phyloP scores from a whole-genome alignment of 2,113 vertebrate species.

The Xenus cinereus region DNA sequence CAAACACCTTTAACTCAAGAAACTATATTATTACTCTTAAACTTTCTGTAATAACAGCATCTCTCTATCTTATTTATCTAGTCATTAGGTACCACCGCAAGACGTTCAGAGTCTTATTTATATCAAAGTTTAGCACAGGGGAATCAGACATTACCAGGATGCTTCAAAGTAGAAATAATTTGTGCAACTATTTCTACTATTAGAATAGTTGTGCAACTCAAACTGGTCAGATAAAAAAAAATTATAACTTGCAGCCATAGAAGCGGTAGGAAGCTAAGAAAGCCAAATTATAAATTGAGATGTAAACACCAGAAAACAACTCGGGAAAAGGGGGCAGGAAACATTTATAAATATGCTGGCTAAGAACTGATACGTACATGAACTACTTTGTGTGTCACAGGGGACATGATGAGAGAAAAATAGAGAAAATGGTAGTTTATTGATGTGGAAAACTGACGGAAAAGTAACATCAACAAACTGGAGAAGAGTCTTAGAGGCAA shows the following conservation, averaged over 20 bases:
- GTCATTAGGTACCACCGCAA: not conserved
- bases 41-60: not conserved
- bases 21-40: not conserved
- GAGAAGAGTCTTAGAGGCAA: not conserved
- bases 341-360: not conserved
- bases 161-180: not conserved
- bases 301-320: not conserved
- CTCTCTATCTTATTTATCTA: not conserved
- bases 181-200: too few relatives aligned
- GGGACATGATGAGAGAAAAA: not conserved
- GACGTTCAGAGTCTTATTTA: not conserved
- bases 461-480: not conserved
- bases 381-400: not conserved
- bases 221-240: not conserved
- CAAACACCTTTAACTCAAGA: not conserved
- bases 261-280: not conserved
- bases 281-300: not conserved
- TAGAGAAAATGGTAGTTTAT: not conserved
- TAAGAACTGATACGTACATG: fast-evolving
- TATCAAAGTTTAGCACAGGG: not conserved
- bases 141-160: not conserved
- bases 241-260: not conserved
- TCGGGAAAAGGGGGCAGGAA: not conserved
- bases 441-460: fast-evolving
- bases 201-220: not conserved